Evolutionary conservation across 1,140 invertebrate genomes (phyloP).

Genomic region (Oryzaephilus surinamensis): DNA sequence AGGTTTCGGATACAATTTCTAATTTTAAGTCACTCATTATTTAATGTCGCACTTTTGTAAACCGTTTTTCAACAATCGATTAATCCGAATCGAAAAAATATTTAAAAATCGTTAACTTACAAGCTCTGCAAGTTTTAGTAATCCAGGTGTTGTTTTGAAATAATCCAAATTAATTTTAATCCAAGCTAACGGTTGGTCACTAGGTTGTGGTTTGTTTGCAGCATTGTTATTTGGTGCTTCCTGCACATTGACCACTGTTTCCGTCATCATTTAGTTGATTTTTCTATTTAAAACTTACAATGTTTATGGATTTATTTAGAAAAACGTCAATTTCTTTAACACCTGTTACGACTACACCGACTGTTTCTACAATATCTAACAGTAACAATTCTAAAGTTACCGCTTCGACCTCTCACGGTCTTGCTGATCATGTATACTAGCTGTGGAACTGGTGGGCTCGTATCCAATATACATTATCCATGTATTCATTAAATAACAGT

Average conservation of each 20-base stretch:
- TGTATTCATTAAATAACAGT: no score
- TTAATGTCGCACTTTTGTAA: no score
- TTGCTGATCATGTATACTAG: background rate
- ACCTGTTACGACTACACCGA: conserved; percentile 15
- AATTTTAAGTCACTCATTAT: no score
- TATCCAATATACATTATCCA: no score
- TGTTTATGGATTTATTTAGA: conserved; percentile 3
- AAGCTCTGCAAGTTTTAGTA: conserved; percentile 49
- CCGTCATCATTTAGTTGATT: conserved; percentile 45
- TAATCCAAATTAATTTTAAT: conserved; percentile 49
- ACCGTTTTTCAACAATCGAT: no score
- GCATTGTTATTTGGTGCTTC: conserved; percentile 41
- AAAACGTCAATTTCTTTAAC: conserved; percentile 5
- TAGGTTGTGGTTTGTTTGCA: conserved; percentile 34
- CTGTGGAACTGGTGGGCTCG: no score
- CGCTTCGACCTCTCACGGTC: background rate
- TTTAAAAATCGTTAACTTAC: no score
- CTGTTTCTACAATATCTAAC: conserved; percentile 11
- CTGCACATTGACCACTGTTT: conserved; percentile 54
- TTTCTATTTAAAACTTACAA: background rate
- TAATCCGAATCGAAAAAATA: no score
- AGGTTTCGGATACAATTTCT: no score
- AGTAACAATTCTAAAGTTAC: conserved; percentile 6
- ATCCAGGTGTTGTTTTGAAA: conserved; percentile 48
- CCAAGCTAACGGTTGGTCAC: conserved; percentile 40